Evolutionary conservation across 2,113 vertebrate genomes (phyloP), one percentile per base, ranked within the genome.

Genomic region (Struthidea cinerea): DNA sequence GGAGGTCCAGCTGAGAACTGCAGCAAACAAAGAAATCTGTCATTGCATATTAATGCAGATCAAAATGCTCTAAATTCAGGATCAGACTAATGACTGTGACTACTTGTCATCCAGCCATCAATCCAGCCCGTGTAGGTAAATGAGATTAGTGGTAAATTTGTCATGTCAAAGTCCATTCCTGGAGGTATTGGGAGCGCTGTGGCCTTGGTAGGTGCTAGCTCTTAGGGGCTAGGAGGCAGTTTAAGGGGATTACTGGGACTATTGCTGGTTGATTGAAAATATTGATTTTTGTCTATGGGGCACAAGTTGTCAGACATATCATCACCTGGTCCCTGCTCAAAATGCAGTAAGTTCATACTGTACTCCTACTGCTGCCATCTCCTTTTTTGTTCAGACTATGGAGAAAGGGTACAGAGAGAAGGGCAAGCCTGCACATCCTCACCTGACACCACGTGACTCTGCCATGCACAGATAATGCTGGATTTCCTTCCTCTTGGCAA

Each of bases 361-460:
- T 41, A 6, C 8, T 80, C 27, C 55, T 53, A 12, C 27, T n/a
- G 49, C 35, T 65, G 19, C 41, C 16, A 22, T 35, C 21, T 57
- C 28, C 32, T 42, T 55, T 79, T 76, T 24, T n/a, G 35, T 21
- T 35, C 42, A 70, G 23, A 28, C 23, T 35, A 7, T 6, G 21
- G 9, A 55, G 56, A 63, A 67, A 59, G 19, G 46, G 20, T 22
- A 19, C 59, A 84, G 41, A 47, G 22, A 57, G 53, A 42, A 37
- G 0, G 1, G 32, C 52, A 92, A 86, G 16, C 17, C 33, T 67
- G 50, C 35, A 42, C 15, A 35, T 33, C 35, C 61, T 60, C 21
- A 39, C 8, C 12, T 26, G 19, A n/a, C 10, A 28, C 15, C 19
- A 33, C 0, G 3, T 4, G 15, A 21, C 69, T 57, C 50, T 37